Base-by-base conservation (phyloP, 2,888 invertebrate species). In the Scaptomyza reducta region DNA sequence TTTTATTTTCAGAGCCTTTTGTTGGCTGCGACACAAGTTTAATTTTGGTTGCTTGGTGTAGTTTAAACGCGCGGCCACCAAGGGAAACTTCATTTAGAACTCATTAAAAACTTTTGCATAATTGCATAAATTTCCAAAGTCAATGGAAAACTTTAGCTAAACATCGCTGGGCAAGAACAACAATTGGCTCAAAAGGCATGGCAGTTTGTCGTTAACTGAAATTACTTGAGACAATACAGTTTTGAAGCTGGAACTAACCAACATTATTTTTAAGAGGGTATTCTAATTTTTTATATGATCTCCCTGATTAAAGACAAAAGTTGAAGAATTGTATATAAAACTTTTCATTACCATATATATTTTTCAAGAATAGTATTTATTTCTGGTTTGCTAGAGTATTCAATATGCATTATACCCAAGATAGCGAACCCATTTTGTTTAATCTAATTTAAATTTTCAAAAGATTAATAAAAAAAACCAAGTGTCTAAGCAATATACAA, bases 31-130 rank as follows among this genome's bases (percentile, higher is more conserved):
- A 65, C 67, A 63, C 79, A 87, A 77, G 70, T 83, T 81, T 67
- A 50, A 61, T 70, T 79, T 83, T 69, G 61, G 64, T 66, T 50
- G 54, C 67, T 54, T 63, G 84, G 77, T 77, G 75, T 81, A 70
- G 71, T 80, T 87, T 84, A 83, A 80, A 75, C 78, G 62, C 81
- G 60, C 85, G 55, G 66, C 66, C 81, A 70, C 72, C 78, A 77
- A 75, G 85, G 62, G 67, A 79, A 87, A 85, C 83, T 86, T 85
- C 67, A 86, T 83, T 83, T 85, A 68, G 72, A 88, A 87, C 77
- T 88, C 86, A 83, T 83, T 88, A 85, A 85, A 88, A 83, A 83
- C 79, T 83, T 83, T 82, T 74, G 77, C 86, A 86, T 82, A 83
- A 83, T 83, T 85, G 88, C 86, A 83, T 87, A 87, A 87, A 88